These are phyloP conservation scores for Keiferia lycopersicella DNA, from an alignment of 2,888 invertebrate genomes.

Conservation along the genomic window DNA sequence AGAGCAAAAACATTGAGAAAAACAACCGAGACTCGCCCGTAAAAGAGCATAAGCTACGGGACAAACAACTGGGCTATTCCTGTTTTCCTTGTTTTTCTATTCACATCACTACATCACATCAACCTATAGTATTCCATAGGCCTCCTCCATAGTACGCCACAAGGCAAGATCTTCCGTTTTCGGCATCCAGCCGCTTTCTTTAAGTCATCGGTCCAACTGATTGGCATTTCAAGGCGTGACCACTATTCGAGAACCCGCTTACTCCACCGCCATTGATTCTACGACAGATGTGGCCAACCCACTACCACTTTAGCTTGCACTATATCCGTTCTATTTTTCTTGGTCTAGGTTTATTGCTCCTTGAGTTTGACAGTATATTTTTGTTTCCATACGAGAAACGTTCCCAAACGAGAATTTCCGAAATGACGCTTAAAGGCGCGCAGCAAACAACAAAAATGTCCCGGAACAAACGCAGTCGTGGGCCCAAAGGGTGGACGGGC, in stretches of 20 bases:
- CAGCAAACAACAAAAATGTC: constrained; percentile 24
- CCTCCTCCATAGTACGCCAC: too few relatives aligned
- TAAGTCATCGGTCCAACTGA: too few relatives aligned
- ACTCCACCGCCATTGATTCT: too few relatives aligned
- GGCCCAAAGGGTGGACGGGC: constrained; percentile 44
- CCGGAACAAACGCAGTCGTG: constrained; percentile 20
- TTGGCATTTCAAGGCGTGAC: too few relatives aligned
- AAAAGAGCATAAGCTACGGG: constrained; percentile 22
- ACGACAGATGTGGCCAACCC: too few relatives aligned
- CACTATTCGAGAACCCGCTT: too few relatives aligned
- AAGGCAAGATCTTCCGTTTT: too few relatives aligned
- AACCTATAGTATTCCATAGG: too few relatives aligned
- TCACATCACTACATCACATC: background rate
- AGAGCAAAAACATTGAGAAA: constrained; percentile 18
- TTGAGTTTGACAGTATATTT: background rate
- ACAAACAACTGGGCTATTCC: constrained; percentile 6
- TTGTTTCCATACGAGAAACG: background rate
- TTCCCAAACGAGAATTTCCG: background rate
- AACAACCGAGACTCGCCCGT: constrained; percentile 9
- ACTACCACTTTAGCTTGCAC: too few relatives aligned
- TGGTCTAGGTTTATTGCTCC: background rate
- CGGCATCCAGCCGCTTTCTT: too few relatives aligned
- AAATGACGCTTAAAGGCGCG: constrained; percentile 16
- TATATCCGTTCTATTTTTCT: background rate
- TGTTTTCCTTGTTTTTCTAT: background rate